phyloP scores from a whole-genome alignment of 2,888 invertebrate species.

The Loripinus fragilis region DNA sequence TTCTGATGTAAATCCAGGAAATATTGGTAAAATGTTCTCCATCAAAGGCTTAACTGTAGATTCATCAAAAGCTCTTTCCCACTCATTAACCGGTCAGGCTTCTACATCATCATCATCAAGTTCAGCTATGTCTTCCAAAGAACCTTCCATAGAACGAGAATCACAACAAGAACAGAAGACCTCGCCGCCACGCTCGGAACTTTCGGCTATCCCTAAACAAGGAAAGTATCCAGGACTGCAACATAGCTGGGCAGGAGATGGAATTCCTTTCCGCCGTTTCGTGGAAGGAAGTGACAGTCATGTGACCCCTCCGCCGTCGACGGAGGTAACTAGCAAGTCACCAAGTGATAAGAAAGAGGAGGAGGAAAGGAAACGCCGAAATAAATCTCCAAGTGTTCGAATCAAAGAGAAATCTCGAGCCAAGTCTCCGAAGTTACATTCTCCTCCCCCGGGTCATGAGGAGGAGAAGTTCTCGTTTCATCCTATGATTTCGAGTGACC shows the following conservation, averaged over 20 bases:
- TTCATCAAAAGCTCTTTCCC: conserved; percentile 32
- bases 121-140: conserved; percentile 44
- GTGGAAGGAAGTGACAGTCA: conserved; percentile 76
- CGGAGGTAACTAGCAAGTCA: conserved; percentile 43
- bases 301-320: conserved; percentile 37
- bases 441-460: conserved; percentile 72
- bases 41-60: conserved; percentile 63
- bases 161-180: conserved; percentile 23
- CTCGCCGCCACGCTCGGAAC: conserved; percentile 32
- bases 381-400: conserved; percentile 80
- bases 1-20: conserved; percentile 77
- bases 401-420: conserved; percentile 79
- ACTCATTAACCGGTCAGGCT: conserved; percentile 34
- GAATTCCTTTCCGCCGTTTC: conserved; percentile 65
- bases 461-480: conserved; percentile 48
- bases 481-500: conserved; percentile 24
- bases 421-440: conserved; percentile 76
- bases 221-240: conserved; percentile 37
- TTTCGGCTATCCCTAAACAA: conserved; percentile 34
- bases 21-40: conserved; percentile 72
- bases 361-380: conserved; percentile 69
- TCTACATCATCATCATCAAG: conserved; percentile 38
- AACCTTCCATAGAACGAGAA: conserved; percentile 50
- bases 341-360: conserved; percentile 71
- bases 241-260: conserved; percentile 45